Conservation (phyloP, 1,140 invertebrate species). For the Drosophila kepulauana region DNA sequence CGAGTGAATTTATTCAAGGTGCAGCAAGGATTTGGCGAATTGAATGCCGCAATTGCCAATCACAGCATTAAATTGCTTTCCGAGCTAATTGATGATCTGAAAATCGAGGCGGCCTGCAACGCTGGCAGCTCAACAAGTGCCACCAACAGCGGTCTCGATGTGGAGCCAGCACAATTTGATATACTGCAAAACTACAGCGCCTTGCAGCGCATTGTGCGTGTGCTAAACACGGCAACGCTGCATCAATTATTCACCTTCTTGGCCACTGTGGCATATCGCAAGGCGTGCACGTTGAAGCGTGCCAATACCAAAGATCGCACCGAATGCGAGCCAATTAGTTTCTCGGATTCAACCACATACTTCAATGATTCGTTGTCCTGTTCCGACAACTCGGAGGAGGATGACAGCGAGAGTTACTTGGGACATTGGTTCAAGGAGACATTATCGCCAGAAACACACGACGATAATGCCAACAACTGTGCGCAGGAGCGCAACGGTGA, state of each 20-base stretch:
- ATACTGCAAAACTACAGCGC: conserved; percentile 85
- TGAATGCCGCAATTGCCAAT: conserved; percentile 92
- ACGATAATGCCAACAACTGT: conserved; percentile 86
- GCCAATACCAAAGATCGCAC: conserved; percentile 91
- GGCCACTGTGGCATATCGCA: conserved; percentile 94
- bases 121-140: conserved; percentile 57
- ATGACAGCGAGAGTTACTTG: conserved; percentile 94
- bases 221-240: conserved; percentile 86
- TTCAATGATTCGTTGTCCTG: conserved; percentile 96
- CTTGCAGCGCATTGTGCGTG: conserved; percentile 86
- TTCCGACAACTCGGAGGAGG: conserved; percentile 95
- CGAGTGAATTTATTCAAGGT: conserved; percentile 84
- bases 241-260: conserved; percentile 94
- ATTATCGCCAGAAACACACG: conserved; percentile 90
- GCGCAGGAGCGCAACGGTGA: conserved; percentile 85
- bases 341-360: conserved; percentile 95
- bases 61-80: conserved; percentile 90
- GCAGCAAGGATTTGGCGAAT: conserved; percentile 92
- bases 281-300: conserved; percentile 93
- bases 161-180: conserved; percentile 85
- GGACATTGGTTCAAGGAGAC: conserved; percentile 97
- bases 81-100: conserved; percentile 89
- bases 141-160: conserved; percentile 53
- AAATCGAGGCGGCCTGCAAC: conserved; percentile 88
- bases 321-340: conserved; percentile 91